Evolutionary conservation across 35 echinoderm and acorn worm genomes (phyloP).

Genomic region (Heliocidaris tuberculata): DNA sequence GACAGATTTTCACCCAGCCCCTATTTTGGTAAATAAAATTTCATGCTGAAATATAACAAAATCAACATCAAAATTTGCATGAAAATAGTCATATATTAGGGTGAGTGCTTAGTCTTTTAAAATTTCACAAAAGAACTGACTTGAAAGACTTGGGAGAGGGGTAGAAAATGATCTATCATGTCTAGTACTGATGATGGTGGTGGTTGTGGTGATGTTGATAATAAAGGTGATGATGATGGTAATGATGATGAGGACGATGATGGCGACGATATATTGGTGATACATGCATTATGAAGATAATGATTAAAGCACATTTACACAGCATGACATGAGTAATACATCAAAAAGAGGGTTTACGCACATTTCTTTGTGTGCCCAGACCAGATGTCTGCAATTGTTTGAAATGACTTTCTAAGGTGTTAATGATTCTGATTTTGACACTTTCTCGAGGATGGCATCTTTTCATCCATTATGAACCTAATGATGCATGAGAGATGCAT

Average conservation of each 20-base stretch:
- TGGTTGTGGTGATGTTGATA: too few species aligned
- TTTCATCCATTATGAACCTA: not conserved
- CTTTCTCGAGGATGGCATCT: not conserved
- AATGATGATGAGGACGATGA: too few species aligned
- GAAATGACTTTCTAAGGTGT: not conserved
- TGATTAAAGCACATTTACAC: too few species aligned
- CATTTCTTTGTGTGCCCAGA: not conserved
- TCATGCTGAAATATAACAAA: not conserved
- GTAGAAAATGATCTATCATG: too few species aligned
- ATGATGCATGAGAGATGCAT: not conserved
- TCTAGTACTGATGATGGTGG: too few species aligned
- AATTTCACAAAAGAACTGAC: not conserved
- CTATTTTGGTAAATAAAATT: not conserved
- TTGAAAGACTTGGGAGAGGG: too few species aligned
- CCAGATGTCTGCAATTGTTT: not conserved
- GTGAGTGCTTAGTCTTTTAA: not conserved
- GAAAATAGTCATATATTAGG: not conserved
- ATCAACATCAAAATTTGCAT: not conserved
- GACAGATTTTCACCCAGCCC: not conserved
- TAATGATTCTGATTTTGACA: constrained; percentile 18
- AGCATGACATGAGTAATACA: too few species aligned
- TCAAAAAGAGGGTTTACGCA: not conserved
- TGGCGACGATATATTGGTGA: too few species aligned
- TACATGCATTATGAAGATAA: too few species aligned
- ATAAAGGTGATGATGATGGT: too few species aligned